Conservation (phyloP, 2,888 invertebrate genomes). For the Byasa hedistus region DNA sequence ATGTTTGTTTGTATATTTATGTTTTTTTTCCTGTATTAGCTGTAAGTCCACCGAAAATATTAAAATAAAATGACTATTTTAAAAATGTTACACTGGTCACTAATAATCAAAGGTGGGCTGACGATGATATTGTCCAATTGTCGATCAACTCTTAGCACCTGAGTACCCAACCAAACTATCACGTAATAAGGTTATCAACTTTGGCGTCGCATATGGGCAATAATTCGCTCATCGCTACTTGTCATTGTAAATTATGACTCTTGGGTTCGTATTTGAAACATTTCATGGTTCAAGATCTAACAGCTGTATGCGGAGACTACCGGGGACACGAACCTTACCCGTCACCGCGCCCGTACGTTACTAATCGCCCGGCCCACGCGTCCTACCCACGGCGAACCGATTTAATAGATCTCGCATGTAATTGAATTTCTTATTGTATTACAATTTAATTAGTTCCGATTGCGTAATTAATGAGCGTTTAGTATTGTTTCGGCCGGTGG, state of each 20-base stretch:
- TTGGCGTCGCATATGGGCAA: no score
- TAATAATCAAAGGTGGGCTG: no score
- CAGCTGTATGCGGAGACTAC: conserved; percentile 13
- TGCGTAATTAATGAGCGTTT: conserved; percentile 55
- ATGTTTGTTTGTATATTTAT: no score
- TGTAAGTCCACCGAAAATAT: no score
- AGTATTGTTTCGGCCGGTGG: conserved; percentile 48
- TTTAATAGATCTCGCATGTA: conserved; percentile 42
- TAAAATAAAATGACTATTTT: no score
- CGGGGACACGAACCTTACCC: conserved; percentile 14
- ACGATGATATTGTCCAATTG: no score
- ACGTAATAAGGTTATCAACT: no score
- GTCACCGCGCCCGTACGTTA: conserved; percentile 16
- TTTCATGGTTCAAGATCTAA: background rate
- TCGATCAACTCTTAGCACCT: no score
- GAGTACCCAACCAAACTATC: no score
- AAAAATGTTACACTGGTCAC: no score
- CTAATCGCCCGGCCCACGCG: conserved; percentile 27
- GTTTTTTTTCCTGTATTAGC: no score
- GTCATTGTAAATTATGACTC: background rate
- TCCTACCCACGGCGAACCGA: conserved; percentile 43
- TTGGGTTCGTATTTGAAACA: background rate
- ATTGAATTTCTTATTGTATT: conserved; percentile 68
- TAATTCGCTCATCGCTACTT: no score
- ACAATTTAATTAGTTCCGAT: conserved; percentile 64